phyloP scores from a whole-genome alignment of 2,888 invertebrate genomes.

The Parascotia fuliginaria region DNA sequence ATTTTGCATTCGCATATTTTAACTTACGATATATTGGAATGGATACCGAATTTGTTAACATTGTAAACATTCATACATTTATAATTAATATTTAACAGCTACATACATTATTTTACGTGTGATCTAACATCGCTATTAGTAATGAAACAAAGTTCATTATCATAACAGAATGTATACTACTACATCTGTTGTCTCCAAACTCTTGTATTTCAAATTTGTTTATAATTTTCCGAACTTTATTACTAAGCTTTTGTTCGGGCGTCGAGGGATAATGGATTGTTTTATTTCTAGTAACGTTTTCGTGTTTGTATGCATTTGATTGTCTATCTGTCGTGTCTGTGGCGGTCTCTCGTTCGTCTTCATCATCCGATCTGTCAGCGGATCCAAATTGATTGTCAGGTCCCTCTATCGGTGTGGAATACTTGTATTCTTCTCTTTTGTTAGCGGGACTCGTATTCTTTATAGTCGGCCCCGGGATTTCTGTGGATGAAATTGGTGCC shows the following conservation, averaged over 20 bases:
- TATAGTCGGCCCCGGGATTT: conserved; percentile 90
- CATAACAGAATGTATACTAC: conserved; percentile 24
- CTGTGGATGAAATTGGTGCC: conserved; percentile 69
- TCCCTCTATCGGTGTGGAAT: conserved; percentile 74
- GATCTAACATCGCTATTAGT: conserved; percentile 38
- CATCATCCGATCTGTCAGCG: conserved; percentile 89
- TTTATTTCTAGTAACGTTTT: conserved; percentile 61
- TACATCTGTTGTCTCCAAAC: conserved; percentile 45
- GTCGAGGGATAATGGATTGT: conserved; percentile 50
- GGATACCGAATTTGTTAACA: conserved; percentile 35
- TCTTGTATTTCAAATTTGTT: conserved; percentile 64
- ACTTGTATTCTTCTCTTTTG: conserved; percentile 85
- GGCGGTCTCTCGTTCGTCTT: conserved; percentile 73
- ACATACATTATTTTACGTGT: conserved; percentile 39
- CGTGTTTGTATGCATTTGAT: conserved; percentile 38
- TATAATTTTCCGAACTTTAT: conserved; percentile 75
- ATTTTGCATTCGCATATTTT: conserved; percentile 33
- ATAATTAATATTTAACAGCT: conserved; percentile 18
- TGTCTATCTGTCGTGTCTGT: conserved; percentile 48
- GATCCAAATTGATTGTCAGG: conserved; percentile 90
- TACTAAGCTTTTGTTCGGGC: conserved; percentile 69
- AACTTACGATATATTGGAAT: conserved; percentile 40
- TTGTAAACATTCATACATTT: conserved; percentile 25
- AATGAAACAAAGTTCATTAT: conserved; percentile 23
- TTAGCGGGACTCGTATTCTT: conserved; percentile 82